Conservation (phyloP, 2,888 invertebrate species). For the Lacanobia wlatinum region DNA sequence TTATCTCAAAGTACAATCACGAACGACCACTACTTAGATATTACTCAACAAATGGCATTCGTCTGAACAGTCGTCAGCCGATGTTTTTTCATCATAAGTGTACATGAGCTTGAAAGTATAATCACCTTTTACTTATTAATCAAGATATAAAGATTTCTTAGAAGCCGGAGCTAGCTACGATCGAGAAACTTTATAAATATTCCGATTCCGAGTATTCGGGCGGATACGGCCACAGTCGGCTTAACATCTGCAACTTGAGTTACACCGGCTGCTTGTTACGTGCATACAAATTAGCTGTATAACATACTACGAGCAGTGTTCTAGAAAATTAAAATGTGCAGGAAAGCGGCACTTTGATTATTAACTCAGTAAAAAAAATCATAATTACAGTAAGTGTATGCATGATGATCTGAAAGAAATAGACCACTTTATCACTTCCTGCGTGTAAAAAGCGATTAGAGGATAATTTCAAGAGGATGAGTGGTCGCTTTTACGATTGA, state of each 20-base stretch:
- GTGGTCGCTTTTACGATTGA: slow-evolving; percentile 30
- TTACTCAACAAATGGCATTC: slow-evolving; percentile 73
- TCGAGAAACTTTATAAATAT: slow-evolving; percentile 84
- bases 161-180: slow-evolving; percentile 82
- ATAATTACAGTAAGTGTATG: slow-evolving; percentile 45
- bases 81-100: slow-evolving; percentile 63
- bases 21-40: slow-evolving; percentile 70
- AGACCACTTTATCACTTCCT: slow-evolving; percentile 62
- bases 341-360: slow-evolving; percentile 65
- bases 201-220: slow-evolving; percentile 86
- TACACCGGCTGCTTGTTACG: slow-evolving; percentile 87
- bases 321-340: slow-evolving; percentile 85
- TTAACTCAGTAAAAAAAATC: slow-evolving; percentile 64
- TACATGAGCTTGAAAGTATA: slow-evolving; percentile 69
- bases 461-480: slow-evolving; percentile 45
- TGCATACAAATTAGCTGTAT: slow-evolving; percentile 86
- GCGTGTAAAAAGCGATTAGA: slow-evolving; percentile 41
- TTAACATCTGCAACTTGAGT: slow-evolving; percentile 90
- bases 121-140: slow-evolving; percentile 79
- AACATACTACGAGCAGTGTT: slow-evolving; percentile 74
- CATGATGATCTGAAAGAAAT: slow-evolving; percentile 46
- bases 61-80: slow-evolving; percentile 67
- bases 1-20: slow-evolving; percentile 74
- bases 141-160: slow-evolving; percentile 81
- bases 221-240: slow-evolving; percentile 88